Conservation (phyloP, 2,888 invertebrate genomes). For the Panzeria rudis region DNA sequence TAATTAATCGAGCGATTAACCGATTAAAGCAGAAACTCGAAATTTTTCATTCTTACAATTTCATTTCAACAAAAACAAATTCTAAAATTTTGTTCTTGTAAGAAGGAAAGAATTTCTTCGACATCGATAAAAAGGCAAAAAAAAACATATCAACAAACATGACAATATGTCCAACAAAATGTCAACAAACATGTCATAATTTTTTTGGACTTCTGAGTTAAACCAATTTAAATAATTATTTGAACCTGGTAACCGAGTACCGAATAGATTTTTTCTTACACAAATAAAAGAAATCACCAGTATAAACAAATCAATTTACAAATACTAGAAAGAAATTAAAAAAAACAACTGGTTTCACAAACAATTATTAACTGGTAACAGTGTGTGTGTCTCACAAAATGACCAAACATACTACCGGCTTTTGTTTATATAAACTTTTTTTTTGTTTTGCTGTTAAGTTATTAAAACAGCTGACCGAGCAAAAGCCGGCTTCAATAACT, state of each 20-base stretch:
- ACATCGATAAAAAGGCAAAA: no score
- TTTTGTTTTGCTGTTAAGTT: background rate
- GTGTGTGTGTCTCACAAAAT: constrained; percentile 28
- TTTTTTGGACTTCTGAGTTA: no score
- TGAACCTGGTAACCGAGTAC: background rate
- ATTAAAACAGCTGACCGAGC: constrained; percentile 64
- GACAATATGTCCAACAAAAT: no score
- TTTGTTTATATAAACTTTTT: constrained; percentile 37
- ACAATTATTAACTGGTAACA: background rate
- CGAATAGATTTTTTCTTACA: background rate
- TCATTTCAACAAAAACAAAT: no score
- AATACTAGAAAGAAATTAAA: constrained; percentile 8
- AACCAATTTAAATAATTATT: no score
- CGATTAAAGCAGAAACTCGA: no score
- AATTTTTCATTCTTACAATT: no score
- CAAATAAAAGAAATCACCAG: background rate
- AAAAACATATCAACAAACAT: no score
- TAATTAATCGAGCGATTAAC: no score
- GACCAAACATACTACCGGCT: constrained; percentile 71
- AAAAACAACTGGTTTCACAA: constrained; percentile 54
- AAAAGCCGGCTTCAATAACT: constrained; percentile 51
- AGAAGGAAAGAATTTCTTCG: no score
- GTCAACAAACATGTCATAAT: no score
- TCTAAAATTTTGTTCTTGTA: no score
- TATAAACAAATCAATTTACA: background rate